Base-by-base conservation (phyloP, 2,797 vertebrate species). In the Champsocephalus gunnari region DNA sequence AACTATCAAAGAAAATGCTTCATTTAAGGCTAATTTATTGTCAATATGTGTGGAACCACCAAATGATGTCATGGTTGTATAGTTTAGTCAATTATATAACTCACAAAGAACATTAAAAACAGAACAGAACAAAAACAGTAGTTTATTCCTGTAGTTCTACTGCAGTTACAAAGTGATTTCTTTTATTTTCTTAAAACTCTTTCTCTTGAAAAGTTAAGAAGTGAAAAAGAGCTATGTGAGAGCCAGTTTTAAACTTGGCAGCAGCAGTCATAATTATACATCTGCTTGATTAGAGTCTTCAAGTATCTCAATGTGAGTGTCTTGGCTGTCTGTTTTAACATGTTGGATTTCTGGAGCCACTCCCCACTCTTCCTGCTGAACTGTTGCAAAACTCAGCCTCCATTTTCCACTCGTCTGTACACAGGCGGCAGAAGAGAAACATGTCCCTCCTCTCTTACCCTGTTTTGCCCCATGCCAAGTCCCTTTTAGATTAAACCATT, bases 361-460 rank as follows among this genome's bases (percentile, higher is more conserved):
- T 58, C 19, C 34, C 21, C 34, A 59, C 80, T 86, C 62, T 65
- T 58, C 6, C 3, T 6, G 56, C 21, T 62, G 9, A 8, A 12
- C 50, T 19, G 63, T 86, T 82, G 67, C 68, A 47, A 83, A 87
- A 89, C 77, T 64, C 51, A 51, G 16, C 66, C 74, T 79, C 41
- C 34, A 61, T 80, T 89, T 91, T 91, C 84, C 84, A 74, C 57
- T 64, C 4, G 3, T 80, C 56, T 53, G 71, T 84, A 80, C 80
- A 81, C 81, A 73, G 54, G 75, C 75, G 72, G 75, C 66, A 71
- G 67, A 73, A 55, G 72, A 74, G 73, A 58, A 57, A 59, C 57
- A 53, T 73, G 84, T 85, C 65, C 53, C 64, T 72, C 50, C 61
- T 51, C 62, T 69, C 69, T 55, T 67, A 44, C 66, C 66, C 32